phyloP scores from a whole-genome alignment of 2,113 vertebrate species.

The Prochilodus magdalenae region DNA sequence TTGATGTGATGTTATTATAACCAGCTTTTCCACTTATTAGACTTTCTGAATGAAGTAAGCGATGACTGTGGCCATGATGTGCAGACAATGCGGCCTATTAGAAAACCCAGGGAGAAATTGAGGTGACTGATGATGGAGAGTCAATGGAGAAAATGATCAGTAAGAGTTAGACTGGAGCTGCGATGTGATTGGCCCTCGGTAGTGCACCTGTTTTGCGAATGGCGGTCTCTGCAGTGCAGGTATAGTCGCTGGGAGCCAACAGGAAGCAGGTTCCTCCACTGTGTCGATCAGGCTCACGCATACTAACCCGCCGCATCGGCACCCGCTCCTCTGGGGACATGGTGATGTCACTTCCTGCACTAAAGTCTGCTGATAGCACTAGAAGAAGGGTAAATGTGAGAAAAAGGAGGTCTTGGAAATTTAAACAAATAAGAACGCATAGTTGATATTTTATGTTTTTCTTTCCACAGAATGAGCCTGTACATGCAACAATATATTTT shows the following conservation, averaged over 20 bases:
- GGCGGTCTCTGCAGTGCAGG: slow-evolving; percentile 89
- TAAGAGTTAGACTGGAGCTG: background rate
- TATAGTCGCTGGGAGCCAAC: slow-evolving; percentile 93
- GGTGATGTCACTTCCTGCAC: slow-evolving; percentile 92
- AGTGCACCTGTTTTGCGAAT: slow-evolving; percentile 85
- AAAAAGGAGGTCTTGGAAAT: background rate
- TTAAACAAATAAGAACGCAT: background rate
- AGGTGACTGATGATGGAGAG: background rate
- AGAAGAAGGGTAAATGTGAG: slow-evolving; percentile 37
- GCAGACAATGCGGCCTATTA: background rate
- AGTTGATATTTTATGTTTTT: too few relatives aligned
- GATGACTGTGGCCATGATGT: background rate
- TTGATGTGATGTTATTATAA: too few relatives aligned
- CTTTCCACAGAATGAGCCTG: too few relatives aligned
- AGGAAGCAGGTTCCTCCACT: slow-evolving; percentile 93
- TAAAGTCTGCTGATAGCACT: slow-evolving; percentile 94
- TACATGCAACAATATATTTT: too few relatives aligned
- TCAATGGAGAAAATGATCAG: background rate
- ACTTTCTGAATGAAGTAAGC: too few relatives aligned
- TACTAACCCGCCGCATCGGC: slow-evolving; percentile 92
- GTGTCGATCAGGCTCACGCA: slow-evolving; percentile 89
- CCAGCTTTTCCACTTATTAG: too few relatives aligned
- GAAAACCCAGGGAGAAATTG: background rate
- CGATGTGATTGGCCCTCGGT: slow-evolving; percentile 1
- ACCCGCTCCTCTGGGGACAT: slow-evolving; percentile 90